These are phyloP conservation scores for Urophycis tenuis DNA, from an alignment of 2,797 vertebrate genomes.

Conservation along the genomic window DNA sequence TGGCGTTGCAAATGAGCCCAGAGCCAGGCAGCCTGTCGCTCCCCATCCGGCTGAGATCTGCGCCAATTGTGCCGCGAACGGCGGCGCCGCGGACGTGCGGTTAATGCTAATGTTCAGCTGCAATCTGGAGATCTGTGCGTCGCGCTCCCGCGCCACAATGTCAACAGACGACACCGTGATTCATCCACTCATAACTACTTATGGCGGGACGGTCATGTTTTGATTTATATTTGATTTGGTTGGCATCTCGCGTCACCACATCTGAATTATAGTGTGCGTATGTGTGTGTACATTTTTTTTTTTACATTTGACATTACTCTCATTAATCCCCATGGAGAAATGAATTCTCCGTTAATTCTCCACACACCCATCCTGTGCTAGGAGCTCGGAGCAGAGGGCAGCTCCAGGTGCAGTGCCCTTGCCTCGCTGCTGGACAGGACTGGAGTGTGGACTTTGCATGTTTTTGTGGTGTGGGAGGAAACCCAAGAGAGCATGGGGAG, in stretches of 20 bases:
- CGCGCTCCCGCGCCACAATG: too few relatives aligned
- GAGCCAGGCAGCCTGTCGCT: too few relatives aligned
- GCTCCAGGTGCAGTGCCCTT: not conserved
- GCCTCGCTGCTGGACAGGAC: not conserved
- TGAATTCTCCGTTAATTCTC: too few relatives aligned
- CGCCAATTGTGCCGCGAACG: not conserved
- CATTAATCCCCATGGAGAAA: too few relatives aligned
- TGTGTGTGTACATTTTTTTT: not conserved
- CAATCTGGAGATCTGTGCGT: not conserved
- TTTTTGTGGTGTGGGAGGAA: not conserved
- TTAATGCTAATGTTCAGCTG: not conserved
- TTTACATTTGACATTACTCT: not conserved
- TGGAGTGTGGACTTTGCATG: not conserved
- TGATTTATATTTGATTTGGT: too few relatives aligned
- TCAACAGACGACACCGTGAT: not conserved
- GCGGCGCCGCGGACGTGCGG: not conserved
- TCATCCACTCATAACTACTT: not conserved
- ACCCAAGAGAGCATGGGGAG: not conserved
- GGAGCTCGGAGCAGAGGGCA: not conserved
- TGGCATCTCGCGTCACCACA: not conserved
- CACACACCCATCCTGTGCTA: too few relatives aligned
- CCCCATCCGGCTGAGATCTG: not conserved
- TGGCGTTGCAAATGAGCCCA: not conserved
- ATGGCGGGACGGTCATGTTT: too few relatives aligned
- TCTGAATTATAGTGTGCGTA: too few relatives aligned